These are phyloP conservation scores for Cephonodes hylas DNA, from an alignment of 2,888 invertebrate species.

Conservation along the genomic window DNA sequence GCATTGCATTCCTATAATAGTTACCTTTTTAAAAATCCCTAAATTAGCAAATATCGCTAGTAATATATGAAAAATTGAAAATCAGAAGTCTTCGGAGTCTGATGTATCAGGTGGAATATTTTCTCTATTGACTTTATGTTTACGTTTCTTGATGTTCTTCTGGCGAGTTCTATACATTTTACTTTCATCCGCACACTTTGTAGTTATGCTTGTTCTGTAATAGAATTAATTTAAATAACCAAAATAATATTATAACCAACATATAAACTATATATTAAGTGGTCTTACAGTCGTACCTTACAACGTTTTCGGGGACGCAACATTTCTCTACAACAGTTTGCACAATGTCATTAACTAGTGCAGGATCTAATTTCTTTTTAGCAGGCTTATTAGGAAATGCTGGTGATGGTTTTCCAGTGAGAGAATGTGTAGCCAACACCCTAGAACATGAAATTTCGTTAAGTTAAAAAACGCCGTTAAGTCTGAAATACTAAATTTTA, in stretches of 20 bases:
- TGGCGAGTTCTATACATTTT: slow-evolving; percentile 74
- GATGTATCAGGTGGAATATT: slow-evolving; percentile 36
- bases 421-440: slow-evolving; percentile 76
- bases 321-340: slow-evolving; percentile 69
- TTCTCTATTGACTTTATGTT: slow-evolving; percentile 32
- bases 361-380: slow-evolving; percentile 65
- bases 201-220: slow-evolving; percentile 79
- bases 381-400: slow-evolving; percentile 65
- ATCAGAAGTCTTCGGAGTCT: slow-evolving; percentile 28
- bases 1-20: not conserved
- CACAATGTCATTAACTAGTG: slow-evolving; percentile 76
- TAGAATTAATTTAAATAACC: slow-evolving; percentile 11
- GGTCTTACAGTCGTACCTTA: slow-evolving; percentile 36
- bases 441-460: slow-evolving; percentile 36
- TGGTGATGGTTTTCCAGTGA: slow-evolving; percentile 81
- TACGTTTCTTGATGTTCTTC: slow-evolving; percentile 38
- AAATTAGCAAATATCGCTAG: not conserved
- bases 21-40: not conserved
- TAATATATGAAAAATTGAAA: slow-evolving; percentile 14
- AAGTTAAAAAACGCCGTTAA: too few species aligned
- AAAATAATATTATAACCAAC: not conserved
- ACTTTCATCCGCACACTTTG: slow-evolving; percentile 83
- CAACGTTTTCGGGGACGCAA: slow-evolving; percentile 48
- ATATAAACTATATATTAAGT: not conserved
- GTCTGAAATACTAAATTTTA: too few species aligned